phyloP scores from a whole-genome alignment of 2,888 invertebrate species.

The Cinara cedri region DNA sequence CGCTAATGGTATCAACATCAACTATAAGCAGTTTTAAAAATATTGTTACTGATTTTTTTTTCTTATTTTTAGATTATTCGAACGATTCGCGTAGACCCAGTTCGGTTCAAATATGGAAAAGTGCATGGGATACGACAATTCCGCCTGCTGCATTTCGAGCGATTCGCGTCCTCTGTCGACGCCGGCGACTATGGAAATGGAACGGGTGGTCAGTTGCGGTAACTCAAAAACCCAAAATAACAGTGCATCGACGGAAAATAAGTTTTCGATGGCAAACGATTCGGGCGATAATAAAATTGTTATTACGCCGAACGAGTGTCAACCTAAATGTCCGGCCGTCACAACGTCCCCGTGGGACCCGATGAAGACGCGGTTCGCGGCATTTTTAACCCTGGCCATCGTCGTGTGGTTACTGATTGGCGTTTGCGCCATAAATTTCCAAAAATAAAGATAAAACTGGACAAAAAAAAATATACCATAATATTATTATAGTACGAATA shows the following conservation, averaged over 20 bases:
- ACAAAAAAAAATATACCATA: neutral
- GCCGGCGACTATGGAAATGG: conserved; percentile 13
- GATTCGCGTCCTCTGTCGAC: no score
- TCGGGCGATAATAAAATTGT: neutral
- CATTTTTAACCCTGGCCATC: neutral
- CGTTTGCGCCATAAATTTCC: neutral
- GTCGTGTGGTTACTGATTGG: conserved; percentile 7
- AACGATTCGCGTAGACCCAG: no score
- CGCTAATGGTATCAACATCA: no score
- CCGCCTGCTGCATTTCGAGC: neutral
- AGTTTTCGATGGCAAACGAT: neutral
- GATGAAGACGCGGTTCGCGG: conserved; percentile 10
- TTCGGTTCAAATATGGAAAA: neutral
- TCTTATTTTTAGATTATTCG: no score
- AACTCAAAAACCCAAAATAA: neutral
- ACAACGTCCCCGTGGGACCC: conserved; percentile 36
- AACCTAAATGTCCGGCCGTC: conserved; percentile 37
- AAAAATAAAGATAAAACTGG: neutral
- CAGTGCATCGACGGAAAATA: neutral
- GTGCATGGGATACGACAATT: neutral
- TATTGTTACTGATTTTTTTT: no score
- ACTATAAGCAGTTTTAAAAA: no score
- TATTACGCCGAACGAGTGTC: neutral
- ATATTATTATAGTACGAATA: no score
- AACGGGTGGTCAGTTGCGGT: neutral